Evolutionary conservation across 2,888 invertebrate genomes (phyloP).

Genomic region (Stenurella melanura): DNA sequence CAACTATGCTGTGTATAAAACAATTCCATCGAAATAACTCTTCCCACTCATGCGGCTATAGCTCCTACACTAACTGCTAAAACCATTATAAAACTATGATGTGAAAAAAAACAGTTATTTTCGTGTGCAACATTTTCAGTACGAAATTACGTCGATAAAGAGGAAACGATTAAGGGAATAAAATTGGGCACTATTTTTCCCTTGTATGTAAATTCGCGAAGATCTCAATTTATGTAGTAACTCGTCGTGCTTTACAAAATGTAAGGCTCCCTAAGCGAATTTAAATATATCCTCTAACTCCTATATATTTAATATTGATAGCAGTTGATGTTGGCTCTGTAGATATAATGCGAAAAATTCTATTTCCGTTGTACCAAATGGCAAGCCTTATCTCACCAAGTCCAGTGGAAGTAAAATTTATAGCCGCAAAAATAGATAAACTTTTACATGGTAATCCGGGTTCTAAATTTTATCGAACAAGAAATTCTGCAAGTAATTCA

Average conservation of each 20-base stretch:
- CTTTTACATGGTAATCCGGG: conserved; percentile 57
- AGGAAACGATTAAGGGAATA: neutral
- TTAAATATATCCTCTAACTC: conserved; percentile 32
- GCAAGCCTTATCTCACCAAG: conserved; percentile 51
- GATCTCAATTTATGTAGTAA: conserved; percentile 24
- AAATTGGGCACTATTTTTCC: neutral
- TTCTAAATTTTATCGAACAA: conserved; percentile 45
- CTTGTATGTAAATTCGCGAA: conserved; percentile 3
- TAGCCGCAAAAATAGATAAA: conserved; percentile 56
- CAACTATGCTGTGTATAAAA: no score
- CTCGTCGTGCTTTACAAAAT: neutral
- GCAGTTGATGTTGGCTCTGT: conserved; percentile 10
- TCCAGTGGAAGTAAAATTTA: conserved; percentile 56
- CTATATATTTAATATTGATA: conserved; percentile 41
- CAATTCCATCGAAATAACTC: no score
- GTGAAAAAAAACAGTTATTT: neutral
- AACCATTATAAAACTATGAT: no score
- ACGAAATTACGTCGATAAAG: neutral
- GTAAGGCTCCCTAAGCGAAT: conserved; percentile 22
- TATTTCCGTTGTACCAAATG: conserved; percentile 64
- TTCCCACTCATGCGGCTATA: no score
- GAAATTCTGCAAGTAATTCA: conserved; percentile 21
- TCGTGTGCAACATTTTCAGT: neutral
- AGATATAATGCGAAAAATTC: conserved; percentile 58
- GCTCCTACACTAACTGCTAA: no score